Base-by-base conservation (phyloP, 1,140 invertebrate genomes). In the Drosophila setifemur region DNA sequence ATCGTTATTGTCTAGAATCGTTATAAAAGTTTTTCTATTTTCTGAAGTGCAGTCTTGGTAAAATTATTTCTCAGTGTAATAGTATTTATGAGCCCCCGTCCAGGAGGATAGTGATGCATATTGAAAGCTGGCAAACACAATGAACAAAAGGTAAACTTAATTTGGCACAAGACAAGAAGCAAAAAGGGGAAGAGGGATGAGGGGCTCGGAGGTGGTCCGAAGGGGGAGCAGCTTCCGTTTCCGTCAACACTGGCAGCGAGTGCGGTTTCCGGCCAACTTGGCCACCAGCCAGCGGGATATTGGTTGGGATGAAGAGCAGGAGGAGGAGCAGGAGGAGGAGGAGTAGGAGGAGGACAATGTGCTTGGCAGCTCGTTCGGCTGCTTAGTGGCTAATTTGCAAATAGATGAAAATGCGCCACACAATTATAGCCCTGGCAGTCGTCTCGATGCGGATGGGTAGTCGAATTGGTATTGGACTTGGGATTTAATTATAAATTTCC, bases 381-480 rank as follows among this genome's bases (percentile, higher is more conserved):
- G 73, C 55, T 85, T 78, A 53, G 63, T 67, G 69, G 78, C 50
- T 83, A 85, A 85, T 79, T 74, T 85, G 63, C 74, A 83, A 85
- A 74, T 83, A 61, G 42, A 74, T 72, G 52, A 49, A 71, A 70
- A 70, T 70, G 52, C 25, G 66, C 35, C 66, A 45, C 67, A 71
- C 54, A 71, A 71, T 71, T 71, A 70, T 60, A 60, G 52, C 66
- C 8, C 19, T 64, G 61, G 44, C 57, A 64, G 33, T n/a, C 28
- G 57, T 35, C 19, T n/a, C 11, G 29, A 11, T 6, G 9, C 28
- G 33, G 35, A 19, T 19, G n/a, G 28, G n/a, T n/a, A 42, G 12
- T 54, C 33, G 43, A 40, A 48, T 58, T 25, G 64, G 18, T 52
- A 35, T 39, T 63, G n/a, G n/a, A n/a, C 67, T 55, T 43, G 47